phyloP scores from a whole-genome alignment of 2,888 invertebrate species.

The Drosophila infuscata region DNA sequence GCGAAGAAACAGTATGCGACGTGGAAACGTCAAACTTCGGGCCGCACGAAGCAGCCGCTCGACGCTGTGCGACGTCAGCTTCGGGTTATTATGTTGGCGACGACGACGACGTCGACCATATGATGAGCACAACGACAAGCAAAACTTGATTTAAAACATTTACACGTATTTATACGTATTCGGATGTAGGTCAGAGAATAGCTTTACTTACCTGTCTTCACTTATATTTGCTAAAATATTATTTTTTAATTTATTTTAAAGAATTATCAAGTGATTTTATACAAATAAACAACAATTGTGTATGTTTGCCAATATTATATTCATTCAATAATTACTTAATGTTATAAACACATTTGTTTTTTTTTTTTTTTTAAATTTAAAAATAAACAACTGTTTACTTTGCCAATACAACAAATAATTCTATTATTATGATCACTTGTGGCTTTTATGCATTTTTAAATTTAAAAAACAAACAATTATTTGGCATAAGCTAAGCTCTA shows the following conservation, averaged over 20 bases:
- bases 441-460: neutral
- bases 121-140: constrained; percentile 33
- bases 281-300: neutral
- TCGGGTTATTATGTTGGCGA: constrained; percentile 41
- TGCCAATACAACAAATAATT: neutral
- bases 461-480: neutral
- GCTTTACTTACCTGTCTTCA: constrained; percentile 12
- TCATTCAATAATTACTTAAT: too few relatives aligned
- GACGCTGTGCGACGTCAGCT: constrained; percentile 53
- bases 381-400: neutral
- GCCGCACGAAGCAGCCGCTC: constrained; percentile 48
- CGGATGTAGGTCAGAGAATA: constrained; percentile 60
- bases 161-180: constrained; percentile 27
- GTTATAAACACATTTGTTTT: neutral
- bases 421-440: neutral
- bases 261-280: neutral
- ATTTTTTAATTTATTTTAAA: neutral
- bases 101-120: constrained; percentile 36
- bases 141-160: constrained; percentile 55
- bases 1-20: constrained; percentile 53
- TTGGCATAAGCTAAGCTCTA: neutral
- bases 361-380: neutral
- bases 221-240: neutral
- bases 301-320: neutral
- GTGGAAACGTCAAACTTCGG: constrained; percentile 80